Percentiles rank a stretch among this genome's conserved stretches.
phyloP scores from a whole-genome alignment of 2,113 vertebrate species.

The Neoarius graeffei region DNA sequence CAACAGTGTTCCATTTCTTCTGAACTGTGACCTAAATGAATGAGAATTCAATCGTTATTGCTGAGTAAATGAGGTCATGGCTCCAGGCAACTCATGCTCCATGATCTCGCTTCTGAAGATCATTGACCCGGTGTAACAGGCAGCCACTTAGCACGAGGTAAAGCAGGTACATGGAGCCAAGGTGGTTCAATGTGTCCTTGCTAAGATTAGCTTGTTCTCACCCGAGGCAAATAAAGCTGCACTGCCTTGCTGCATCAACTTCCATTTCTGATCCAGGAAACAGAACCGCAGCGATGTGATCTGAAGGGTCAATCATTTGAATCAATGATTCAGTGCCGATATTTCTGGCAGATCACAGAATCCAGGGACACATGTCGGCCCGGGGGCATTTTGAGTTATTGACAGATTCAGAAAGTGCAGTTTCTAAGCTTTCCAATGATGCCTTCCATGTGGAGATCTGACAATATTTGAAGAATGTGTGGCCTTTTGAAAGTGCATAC shows the following conservation, averaged over 20 bases:
- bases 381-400: too few relatives aligned
- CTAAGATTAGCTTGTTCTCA: conserved; percentile 13
- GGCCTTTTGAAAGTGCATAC: too few relatives aligned
- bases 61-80: conserved; percentile 22
- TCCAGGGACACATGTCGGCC: too few relatives aligned
- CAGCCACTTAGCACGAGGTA: background rate
- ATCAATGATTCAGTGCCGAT: background rate
- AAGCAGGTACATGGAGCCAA: background rate
- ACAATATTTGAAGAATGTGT: too few relatives aligned
- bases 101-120: background rate
- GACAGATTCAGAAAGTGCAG: too few relatives aligned
- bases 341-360: too few relatives aligned
- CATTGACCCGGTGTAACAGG: background rate
- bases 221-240: conserved; percentile 13
- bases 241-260: background rate
- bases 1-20: background rate
- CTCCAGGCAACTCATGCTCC: background rate
- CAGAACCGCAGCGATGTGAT: background rate
- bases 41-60: background rate
- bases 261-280: background rate
- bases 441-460: too few relatives aligned
- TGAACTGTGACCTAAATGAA: background rate
- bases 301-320: background rate
- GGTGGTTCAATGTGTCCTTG: conserved; percentile 7
- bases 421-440: too few relatives aligned